phyloP scores from a whole-genome alignment of 2,797 vertebrate genomes.

The Sebastes miniatus region DNA sequence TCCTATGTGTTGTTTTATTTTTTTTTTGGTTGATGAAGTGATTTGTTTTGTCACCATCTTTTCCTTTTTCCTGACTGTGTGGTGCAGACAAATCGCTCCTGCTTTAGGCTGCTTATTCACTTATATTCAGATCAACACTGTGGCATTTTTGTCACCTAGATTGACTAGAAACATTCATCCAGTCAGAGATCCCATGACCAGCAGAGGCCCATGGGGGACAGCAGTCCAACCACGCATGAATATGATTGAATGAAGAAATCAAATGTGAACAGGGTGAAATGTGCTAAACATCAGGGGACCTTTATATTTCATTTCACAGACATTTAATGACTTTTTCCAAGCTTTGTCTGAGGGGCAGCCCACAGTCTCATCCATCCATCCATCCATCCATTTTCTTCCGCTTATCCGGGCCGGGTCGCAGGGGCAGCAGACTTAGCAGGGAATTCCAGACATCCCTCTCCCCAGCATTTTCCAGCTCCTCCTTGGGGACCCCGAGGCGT shows the following conservation, averaged over 20 bases:
- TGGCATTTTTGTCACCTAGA: not conserved
- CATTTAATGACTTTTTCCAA: not conserved
- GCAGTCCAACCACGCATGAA: not conserved
- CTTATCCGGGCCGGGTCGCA: too few relatives aligned
- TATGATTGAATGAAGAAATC: not conserved
- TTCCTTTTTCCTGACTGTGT: not conserved
- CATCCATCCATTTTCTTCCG: too few relatives aligned
- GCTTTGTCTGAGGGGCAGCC: too few relatives aligned
- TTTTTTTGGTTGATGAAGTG: not conserved
- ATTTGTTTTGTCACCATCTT: not conserved
- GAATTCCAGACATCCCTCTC: too few relatives aligned
- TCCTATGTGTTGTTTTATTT: too few relatives aligned
- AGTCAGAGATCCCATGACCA: not conserved
- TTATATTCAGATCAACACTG: not conserved
- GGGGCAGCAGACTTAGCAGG: too few relatives aligned
- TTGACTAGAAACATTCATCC: not conserved
- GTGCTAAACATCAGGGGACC: not conserved
- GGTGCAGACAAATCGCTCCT: not conserved
- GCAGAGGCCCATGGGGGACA: not conserved
- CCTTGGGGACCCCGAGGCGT: too few relatives aligned
- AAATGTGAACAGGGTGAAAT: not conserved
- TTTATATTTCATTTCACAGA: not conserved
- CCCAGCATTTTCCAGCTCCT: too few relatives aligned
- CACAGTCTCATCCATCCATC: too few relatives aligned
- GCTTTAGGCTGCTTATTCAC: not conserved